Conservation (phyloP, 2,888 invertebrate species). For the Sepioteuthis lessoniana region DNA sequence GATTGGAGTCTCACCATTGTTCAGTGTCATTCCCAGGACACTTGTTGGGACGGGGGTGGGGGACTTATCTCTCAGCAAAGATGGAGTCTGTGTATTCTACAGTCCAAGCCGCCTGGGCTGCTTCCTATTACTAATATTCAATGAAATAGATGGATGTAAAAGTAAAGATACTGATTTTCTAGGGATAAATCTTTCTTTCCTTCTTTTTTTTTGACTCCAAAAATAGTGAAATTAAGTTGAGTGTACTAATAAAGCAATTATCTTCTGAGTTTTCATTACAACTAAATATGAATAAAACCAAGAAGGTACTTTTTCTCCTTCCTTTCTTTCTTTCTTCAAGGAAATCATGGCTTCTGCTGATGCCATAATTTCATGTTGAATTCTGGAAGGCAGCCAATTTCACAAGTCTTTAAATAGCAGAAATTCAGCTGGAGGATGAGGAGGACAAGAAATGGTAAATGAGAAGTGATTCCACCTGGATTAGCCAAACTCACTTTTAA, state of each 20-base stretch:
- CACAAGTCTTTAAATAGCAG: background rate
- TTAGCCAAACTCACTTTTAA: background rate
- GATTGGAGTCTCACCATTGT: too few species aligned
- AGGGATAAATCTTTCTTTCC: too few species aligned
- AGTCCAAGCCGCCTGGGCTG: too few species aligned
- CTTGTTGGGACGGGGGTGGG: too few species aligned
- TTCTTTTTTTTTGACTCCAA: background rate
- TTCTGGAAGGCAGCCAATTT: background rate
- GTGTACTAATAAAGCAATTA: background rate
- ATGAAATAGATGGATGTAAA: background rate
- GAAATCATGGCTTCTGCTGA: background rate
- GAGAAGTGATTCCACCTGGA: background rate
- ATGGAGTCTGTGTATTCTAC: too few species aligned
- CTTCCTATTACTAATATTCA: too few species aligned
- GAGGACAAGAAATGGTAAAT: background rate
- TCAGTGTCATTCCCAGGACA: too few species aligned
- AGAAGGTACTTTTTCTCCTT: background rate
- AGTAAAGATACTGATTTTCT: background rate
- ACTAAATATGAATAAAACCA: background rate
- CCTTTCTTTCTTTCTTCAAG: background rate
- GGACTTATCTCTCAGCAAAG: too few species aligned
- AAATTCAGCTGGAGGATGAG: background rate
- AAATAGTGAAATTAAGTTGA: background rate
- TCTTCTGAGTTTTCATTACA: background rate
- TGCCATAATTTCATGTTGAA: background rate